These are phyloP conservation scores for Nasonia giraulti DNA, from an alignment of 1,140 invertebrate genomes.

Conservation along the genomic window DNA sequence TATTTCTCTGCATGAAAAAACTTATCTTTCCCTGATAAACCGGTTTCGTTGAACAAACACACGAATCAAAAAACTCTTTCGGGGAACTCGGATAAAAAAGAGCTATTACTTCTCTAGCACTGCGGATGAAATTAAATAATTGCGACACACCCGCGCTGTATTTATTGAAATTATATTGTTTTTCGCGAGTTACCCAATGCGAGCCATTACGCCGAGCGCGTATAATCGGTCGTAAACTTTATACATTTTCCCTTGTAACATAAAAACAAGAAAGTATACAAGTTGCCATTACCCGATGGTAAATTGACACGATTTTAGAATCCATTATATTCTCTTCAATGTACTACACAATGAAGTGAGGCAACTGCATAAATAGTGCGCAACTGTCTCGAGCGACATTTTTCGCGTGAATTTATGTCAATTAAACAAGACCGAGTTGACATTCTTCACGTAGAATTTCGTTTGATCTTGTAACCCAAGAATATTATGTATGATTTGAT, in stretches of 20 bases:
- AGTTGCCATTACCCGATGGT: not conserved
- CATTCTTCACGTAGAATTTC: no score
- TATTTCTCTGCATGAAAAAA: no score
- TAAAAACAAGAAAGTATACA: not conserved
- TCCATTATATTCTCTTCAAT: no score
- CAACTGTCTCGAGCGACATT: not conserved
- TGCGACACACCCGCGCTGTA: no score
- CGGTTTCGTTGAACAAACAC: no score
- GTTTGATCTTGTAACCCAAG: no score
- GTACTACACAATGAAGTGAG: not conserved
- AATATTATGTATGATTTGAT: no score
- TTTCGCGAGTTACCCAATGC: not conserved
- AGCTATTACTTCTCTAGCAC: no score
- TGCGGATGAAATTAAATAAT: no score
- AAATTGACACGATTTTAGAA: not conserved
- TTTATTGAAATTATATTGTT: not conserved
- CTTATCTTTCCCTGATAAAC: no score
- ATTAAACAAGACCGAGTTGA: not conserved
- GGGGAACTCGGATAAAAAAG: no score
- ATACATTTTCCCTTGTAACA: not conserved
- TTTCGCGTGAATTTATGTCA: not conserved
- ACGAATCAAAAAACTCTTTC: no score
- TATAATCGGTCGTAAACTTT: not conserved
- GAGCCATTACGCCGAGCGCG: not conserved
- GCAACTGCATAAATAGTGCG: not conserved